Conservation (phyloP, 2,797 vertebrate species). For the Cephalopachus bancanus region DNA sequence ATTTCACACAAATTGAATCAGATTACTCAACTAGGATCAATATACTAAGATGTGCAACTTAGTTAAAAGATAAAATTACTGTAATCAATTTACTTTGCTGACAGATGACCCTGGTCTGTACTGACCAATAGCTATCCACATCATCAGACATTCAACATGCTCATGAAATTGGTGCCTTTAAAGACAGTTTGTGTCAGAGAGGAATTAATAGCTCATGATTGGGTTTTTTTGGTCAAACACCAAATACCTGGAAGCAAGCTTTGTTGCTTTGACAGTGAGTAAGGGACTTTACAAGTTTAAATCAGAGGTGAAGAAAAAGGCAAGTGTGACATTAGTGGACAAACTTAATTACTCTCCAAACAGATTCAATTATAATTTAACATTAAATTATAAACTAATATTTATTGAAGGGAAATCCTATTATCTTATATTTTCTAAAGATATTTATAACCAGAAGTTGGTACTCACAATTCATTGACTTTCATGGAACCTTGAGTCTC, state of each 20-base stretch:
- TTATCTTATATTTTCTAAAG: constrained; percentile 50
- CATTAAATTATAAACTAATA: constrained; percentile 6
- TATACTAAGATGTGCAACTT: constrained; percentile 80
- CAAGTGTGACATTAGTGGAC: neutral
- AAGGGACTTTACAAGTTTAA: constrained; percentile 72
- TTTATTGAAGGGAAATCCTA: neutral
- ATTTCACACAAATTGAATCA: constrained; percentile 88
- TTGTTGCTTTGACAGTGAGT: constrained; percentile 80
- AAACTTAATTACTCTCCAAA: constrained; percentile 36
- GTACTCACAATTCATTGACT: neutral
- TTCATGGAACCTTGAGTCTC: neutral
- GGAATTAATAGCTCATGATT: constrained; percentile 78
- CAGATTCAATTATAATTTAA: constrained; percentile 28
- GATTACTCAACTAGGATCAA: constrained; percentile 87
- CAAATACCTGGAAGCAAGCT: constrained; percentile 64
- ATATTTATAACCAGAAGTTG: constrained; percentile 41
- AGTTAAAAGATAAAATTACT: constrained; percentile 88
- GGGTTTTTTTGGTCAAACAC: constrained; percentile 80
- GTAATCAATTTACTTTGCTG: constrained; percentile 89
- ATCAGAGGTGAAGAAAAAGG: constrained; percentile 79
- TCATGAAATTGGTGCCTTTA: constrained; percentile 77
- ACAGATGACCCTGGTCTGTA: constrained; percentile 86
- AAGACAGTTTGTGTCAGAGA: constrained; percentile 74
- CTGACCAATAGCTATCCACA: constrained; percentile 81
- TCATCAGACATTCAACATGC: constrained; percentile 81